Base-by-base conservation (phyloP, 2,888 invertebrate species). In the Rosalia funebris region DNA sequence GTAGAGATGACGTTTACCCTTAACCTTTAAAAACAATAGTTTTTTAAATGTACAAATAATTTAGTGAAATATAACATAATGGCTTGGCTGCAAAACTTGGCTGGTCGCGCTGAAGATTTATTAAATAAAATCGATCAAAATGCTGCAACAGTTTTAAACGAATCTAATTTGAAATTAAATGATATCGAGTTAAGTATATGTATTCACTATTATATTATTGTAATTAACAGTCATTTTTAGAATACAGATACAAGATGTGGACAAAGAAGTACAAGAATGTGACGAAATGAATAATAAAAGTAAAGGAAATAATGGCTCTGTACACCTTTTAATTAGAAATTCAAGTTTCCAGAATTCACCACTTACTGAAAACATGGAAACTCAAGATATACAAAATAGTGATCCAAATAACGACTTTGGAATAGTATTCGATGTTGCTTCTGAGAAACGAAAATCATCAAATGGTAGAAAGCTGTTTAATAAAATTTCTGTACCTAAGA, bases 121-220 rank as follows among this genome's bases (percentile, higher is more conserved):
- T 80, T 92, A 20, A 91, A 91, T 77, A 88, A 88, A 79, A 86
- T 92, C 53, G 91, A 92, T 76, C 85, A 90, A 77, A 88, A 88
- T 76, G 90, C 91, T 11, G 91, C 90, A 1, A 85, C 84, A 34
- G 90, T 87, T 34, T 81, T 88, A 65, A 78, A 74, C 58, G 79
- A 79, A 56, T 45, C 60, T 1, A 63, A 42, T 55, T 50, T 52
- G 14, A 62, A 58, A 54, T 45, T 59, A 36, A 34, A 3, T 12
- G 66, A 65, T 41, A 41, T 50, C 31, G 63, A 62, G 63, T 66
- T 37, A 45, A 57, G 52, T 36, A 31, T 36, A 20, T 19, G 3
- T 34, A 46, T 50, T 36, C 16, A 14, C 4, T 39, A 31, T 20
- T 19, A 39, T 17, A 54, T 14, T 16, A 32, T 17, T 32, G 19